Evolutionary conservation across 2,888 invertebrate genomes (phyloP).

Genomic region (Pinctada fucata): DNA sequence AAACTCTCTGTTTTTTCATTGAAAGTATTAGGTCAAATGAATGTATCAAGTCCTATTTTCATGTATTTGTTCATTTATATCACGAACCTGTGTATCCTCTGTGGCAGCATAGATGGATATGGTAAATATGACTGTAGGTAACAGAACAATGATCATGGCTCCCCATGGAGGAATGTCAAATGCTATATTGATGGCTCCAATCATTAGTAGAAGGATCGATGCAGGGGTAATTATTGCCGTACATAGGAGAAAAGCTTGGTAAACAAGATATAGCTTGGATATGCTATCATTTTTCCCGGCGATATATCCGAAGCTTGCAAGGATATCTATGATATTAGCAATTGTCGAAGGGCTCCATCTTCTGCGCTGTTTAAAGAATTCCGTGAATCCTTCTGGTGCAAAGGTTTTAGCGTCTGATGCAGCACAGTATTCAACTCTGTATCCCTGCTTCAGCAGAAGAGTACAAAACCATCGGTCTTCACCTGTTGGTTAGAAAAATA

Average conservation of each 20-base stretch:
- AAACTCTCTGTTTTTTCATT: too few species aligned
- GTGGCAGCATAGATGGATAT: neutral
- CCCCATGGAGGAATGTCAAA: constrained; percentile 8
- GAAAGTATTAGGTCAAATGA: too few species aligned
- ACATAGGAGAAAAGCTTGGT: constrained; percentile 12
- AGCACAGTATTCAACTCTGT: constrained; percentile 18
- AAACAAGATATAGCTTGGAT: constrained; percentile 5
- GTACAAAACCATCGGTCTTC: constrained; percentile 33
- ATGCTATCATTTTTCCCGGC: constrained; percentile 7
- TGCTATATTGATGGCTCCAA: constrained; percentile 5
- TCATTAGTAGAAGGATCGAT: constrained; percentile 17
- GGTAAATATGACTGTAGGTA: constrained; percentile 13
- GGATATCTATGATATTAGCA: constrained; percentile 20
- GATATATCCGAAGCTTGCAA: neutral
- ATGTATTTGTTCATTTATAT: too few species aligned
- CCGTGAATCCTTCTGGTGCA: constrained; percentile 21
- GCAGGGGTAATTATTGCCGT: constrained; percentile 18
- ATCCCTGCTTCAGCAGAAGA: constrained; percentile 20
- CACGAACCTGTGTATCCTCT: constrained; percentile 9
- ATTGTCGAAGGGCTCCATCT: constrained; percentile 30
- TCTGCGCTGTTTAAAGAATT: constrained; percentile 27
- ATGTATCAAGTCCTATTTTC: too few species aligned
- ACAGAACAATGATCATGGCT: neutral
- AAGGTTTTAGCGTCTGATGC: constrained; percentile 17
- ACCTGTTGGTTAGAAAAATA: constrained; percentile 1